These are phyloP conservation scores for Pelodytes ibericus DNA, from an alignment of 2,797 vertebrate species.

Conservation along the genomic window DNA sequence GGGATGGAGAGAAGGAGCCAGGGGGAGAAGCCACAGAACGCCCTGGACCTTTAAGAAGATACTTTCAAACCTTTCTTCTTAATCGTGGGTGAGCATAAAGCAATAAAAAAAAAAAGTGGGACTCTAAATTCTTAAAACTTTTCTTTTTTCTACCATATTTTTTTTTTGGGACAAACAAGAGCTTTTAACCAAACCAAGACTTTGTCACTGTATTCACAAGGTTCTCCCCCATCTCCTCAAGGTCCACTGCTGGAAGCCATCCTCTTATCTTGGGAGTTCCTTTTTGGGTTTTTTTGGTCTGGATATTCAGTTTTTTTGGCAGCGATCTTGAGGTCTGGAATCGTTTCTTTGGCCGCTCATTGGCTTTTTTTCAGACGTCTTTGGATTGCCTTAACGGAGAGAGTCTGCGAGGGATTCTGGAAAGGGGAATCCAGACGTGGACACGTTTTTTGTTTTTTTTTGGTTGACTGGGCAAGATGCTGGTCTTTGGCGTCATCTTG, in stretches of 20 bases:
- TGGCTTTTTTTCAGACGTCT: not conserved
- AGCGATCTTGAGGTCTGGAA: constrained; percentile 22
- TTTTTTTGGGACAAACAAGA: too few species aligned
- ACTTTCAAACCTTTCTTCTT: constrained; percentile 10
- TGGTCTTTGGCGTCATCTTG: constrained; percentile 56
- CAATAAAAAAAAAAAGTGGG: not conserved
- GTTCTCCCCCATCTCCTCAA: constrained; percentile 7
- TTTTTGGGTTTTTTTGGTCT: not conserved
- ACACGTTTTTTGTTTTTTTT: not conserved
- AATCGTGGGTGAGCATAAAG: constrained; percentile 3
- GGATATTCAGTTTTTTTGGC: constrained; percentile 31
- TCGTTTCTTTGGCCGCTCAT: constrained; percentile 9
- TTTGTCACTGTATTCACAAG: constrained; percentile 1
- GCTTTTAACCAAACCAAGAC: constrained; percentile 13
- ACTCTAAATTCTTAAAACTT: too few species aligned
- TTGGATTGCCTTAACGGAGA: not conserved
- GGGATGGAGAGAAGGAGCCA: constrained; percentile 35
- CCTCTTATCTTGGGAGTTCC: constrained; percentile 15
- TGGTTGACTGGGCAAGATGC: constrained; percentile 16
- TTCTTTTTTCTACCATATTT: too few species aligned
- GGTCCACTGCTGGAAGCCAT: constrained; percentile 5
- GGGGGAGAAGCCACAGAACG: constrained; percentile 22
- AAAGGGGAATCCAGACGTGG: constrained; percentile 2
- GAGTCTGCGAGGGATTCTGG: constrained; percentile 3
- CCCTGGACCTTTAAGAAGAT: constrained; percentile 12